These are phyloP conservation scores for Pterostichus niger DNA, from an alignment of 2,888 invertebrate species.

Conservation along the genomic window DNA sequence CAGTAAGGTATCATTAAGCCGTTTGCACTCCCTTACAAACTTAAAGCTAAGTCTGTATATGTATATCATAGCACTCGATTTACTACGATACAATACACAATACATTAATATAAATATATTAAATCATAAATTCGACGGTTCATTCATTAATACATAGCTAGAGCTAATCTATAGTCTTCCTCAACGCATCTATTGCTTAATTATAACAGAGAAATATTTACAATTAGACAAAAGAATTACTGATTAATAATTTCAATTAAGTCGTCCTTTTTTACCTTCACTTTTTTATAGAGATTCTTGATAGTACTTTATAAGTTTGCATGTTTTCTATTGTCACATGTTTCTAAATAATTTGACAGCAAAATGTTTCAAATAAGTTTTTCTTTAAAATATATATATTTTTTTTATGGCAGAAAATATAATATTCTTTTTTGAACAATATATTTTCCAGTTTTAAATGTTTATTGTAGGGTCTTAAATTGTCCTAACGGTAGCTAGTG, in stretches of 20 bases:
- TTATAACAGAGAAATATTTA: conserved; percentile 12
- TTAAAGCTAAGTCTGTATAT: conserved; percentile 49
- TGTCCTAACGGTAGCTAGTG: too few relatives aligned
- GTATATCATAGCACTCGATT: neutral
- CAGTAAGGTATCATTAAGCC: conserved; percentile 60
- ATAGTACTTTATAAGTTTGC: too few relatives aligned
- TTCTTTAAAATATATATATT: too few relatives aligned
- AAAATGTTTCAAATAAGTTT: too few relatives aligned
- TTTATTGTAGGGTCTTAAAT: too few relatives aligned
- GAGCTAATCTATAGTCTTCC: neutral
- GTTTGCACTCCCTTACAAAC: conserved; percentile 59
- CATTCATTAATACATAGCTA: neutral
- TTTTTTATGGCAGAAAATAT: too few relatives aligned
- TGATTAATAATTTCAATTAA: neutral
- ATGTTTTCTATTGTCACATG: too few relatives aligned
- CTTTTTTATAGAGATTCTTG: neutral
- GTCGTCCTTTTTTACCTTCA: neutral
- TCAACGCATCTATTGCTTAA: neutral
- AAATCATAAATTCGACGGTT: neutral
- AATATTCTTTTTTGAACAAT: too few relatives aligned
- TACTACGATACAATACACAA: neutral
- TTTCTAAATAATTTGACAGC: too few relatives aligned
- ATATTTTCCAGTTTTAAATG: too few relatives aligned
- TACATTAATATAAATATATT: conserved; percentile 16
- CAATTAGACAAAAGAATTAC: conserved; percentile 19